phyloP scores from a whole-genome alignment of 2,113 vertebrate genomes.

The Chaetodon auriga region DNA sequence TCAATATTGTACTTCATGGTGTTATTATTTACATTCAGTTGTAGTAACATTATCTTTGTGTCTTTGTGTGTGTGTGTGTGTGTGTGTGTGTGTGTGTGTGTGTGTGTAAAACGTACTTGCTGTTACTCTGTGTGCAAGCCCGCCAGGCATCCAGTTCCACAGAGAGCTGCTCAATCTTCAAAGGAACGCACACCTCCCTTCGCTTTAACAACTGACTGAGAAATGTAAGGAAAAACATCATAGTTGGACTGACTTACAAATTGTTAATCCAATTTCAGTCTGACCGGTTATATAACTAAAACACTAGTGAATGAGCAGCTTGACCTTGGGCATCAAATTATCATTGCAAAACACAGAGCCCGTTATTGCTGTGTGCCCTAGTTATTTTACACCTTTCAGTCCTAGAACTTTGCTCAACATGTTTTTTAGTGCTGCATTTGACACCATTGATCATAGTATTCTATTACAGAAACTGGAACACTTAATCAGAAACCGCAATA shows the following conservation, averaged over 20 bases:
- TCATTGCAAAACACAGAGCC: background rate
- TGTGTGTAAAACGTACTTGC: constrained; percentile 81
- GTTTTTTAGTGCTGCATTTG: too few relatives aligned
- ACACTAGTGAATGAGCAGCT: background rate
- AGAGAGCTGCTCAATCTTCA: constrained; percentile 93
- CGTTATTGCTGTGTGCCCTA: background rate
- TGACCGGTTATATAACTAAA: background rate
- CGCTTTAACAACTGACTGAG: constrained; percentile 94
- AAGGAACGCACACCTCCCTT: constrained; percentile 91
- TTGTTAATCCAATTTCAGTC: background rate
- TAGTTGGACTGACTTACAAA: background rate
- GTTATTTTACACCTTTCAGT: too few relatives aligned
- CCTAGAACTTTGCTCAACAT: too few relatives aligned
- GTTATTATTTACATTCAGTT: background rate
- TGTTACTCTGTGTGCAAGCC: constrained; percentile 84
- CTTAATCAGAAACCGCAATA: too few relatives aligned
- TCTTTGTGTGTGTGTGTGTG: constrained; percentile 17
- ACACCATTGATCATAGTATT: too few relatives aligned
- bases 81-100: constrained; percentile 26
- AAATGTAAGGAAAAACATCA: constrained; percentile 1
- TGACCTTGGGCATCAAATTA: background rate
- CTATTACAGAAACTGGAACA: too few relatives aligned
- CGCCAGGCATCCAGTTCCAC: constrained; percentile 94
- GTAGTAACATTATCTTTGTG: background rate
- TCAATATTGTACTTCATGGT: background rate